Evolutionary conservation across 2,113 vertebrate genomes (phyloP), one percentile per base, ranked within the genome.

Genomic region (Carassius gibelio): DNA sequence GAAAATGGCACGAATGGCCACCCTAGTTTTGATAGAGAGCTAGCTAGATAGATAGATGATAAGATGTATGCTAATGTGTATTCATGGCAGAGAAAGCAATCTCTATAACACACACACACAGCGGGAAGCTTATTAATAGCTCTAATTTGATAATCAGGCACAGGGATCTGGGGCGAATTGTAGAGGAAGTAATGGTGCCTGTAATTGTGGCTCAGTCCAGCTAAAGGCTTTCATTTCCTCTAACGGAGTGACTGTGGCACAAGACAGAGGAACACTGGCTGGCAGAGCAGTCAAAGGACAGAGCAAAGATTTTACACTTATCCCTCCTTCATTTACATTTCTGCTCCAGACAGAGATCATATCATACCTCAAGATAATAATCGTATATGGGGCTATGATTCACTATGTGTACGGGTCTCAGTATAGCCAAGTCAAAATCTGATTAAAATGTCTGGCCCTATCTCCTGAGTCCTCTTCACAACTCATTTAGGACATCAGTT

Each of bases 311-410:
- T 86, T 64, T 81, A 74, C 6, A 52, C 42, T 86, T 61, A 82
- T 93, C 88, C 91, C 88, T 90, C 91, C 91, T 93, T 93, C 94
- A 93, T 95, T 96, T 95, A 95, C 93, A 94, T 94, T 92, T 87
- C 71, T 26, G 66, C 86, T 86, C 76, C 84, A 86, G 84, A 62
- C 69, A 76, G 79, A 82, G 79, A 86, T 86, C 42, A 50, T 86
- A 45, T 86, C 71, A 82, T 57, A 52, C 17, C 59, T 68, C 85
- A 66, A 8, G 84, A 50, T 66, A 75, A 66, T 81, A 76, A 82
- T 86, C 79, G 57, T 45, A 75, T 82, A 14, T 86, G 79, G 57
- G 71, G 64, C 42, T 75, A 15, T 45, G 19, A 74, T 82, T 82
- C 72, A 36, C 42, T 42, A 61, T 59, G 23, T 69, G 59, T 75